Conservation (phyloP, 2,113 vertebrate genomes). For the Numenius arquata region DNA sequence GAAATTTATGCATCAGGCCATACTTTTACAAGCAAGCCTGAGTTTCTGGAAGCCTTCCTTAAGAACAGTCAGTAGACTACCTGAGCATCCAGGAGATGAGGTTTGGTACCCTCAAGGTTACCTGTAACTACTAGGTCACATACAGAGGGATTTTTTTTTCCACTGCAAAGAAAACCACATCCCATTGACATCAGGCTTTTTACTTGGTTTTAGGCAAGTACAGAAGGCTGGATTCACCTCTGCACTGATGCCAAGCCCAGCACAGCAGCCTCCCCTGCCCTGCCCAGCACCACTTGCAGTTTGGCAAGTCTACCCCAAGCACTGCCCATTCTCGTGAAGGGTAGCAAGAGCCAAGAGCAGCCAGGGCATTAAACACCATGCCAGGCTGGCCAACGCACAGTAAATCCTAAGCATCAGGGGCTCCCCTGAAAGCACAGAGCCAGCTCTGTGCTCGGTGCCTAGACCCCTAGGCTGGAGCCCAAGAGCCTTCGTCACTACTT, state of each 20-base stretch:
- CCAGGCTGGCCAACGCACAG: neutral
- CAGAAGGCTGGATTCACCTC: neutral
- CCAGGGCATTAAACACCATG: neutral
- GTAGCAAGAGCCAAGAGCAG: neutral
- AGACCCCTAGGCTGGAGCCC: neutral
- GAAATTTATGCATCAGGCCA: neutral
- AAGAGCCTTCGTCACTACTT: neutral
- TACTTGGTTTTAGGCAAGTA: neutral
- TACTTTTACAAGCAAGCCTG: neutral
- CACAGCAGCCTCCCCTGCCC: neutral
- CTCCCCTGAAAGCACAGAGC: neutral
- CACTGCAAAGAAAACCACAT: neutral
- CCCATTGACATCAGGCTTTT: neutral
- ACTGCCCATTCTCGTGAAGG: neutral
- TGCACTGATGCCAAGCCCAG: neutral
- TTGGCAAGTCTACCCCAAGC: neutral
- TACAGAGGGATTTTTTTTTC: neutral
- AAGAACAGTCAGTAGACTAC: neutral
- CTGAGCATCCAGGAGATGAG: neutral
- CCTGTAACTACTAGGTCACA: neutral
- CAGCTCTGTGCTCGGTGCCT: neutral
- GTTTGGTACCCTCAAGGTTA: neutral
- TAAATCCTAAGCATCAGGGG: neutral
- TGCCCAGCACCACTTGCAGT: neutral
- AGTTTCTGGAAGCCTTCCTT: neutral